Evolutionary conservation across 2,888 invertebrate species (phyloP), one percentile per base, ranked within the genome.

Genomic region (Microdon myrmicae): DNA sequence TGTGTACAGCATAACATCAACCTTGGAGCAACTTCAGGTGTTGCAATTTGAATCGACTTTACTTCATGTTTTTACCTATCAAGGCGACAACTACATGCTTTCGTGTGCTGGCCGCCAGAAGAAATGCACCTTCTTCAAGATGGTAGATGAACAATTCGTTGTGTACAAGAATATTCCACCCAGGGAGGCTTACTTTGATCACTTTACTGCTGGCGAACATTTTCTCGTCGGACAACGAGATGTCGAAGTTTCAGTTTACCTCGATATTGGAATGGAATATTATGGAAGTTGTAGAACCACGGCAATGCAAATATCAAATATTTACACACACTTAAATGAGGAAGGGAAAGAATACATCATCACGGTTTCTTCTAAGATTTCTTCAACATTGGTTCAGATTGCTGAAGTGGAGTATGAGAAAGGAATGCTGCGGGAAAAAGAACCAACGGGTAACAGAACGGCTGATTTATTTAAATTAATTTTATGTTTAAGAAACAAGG

Each of bases 261-360:
- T 73, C 3, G 74, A 68, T 41, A 66, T 71, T 4, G 72, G 72
- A 1, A 48, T 77, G 61, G 75, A 77, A 43, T 78, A 78, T 53
- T 76, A 72, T 45, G 73, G 71, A 9, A 74, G 72, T 14, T 76
- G 74, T 12, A 59, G 53, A 0, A 67, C 68, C 0, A 67, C 71
- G n/a, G 66, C 69, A 4, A 19, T 35, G 6, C 60, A 71, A 14
- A 70, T 74, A 2, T 66, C 41, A n/a, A 67, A 69, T 3, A 26
- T 77, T 9, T 55, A 71, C 2, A 70, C 67, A 4, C 73, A 73
- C 34, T 54, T 53, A 9, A 76, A 72, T 35, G 7, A 43, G 0
- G 64, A 58, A 5, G 74, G 72, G 9, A 72, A 73, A 10, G 68
- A 69, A 14, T 77, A 71, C 38, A 26, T 77, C 6, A 7, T 77